phyloP scores from a whole-genome alignment of 2,797 vertebrate genomes.

The Sitta carolinensis region DNA sequence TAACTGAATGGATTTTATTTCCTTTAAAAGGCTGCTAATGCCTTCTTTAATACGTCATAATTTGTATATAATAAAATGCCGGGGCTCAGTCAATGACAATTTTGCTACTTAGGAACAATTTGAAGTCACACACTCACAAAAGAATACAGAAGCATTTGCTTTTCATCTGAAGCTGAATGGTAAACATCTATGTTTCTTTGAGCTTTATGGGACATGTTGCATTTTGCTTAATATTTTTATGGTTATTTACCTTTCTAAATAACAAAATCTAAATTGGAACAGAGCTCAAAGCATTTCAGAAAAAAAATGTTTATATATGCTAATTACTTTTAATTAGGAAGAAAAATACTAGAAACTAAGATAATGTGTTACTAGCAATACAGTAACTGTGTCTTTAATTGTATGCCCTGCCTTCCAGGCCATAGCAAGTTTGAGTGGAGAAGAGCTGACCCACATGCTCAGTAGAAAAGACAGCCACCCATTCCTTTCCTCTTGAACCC shows the following conservation, averaged over 20 bases:
- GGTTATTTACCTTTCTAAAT: not conserved
- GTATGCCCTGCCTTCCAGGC: not conserved
- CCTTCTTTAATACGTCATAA: constrained; percentile 25
- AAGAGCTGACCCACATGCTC: not conserved
- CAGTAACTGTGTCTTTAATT: not conserved
- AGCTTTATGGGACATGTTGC: not conserved
- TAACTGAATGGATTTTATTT: constrained; percentile 15
- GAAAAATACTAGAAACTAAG: not conserved
- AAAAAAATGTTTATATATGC: not conserved
- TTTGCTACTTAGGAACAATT: not conserved
- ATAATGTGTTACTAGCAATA: not conserved
- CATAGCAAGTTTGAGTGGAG: not conserved
- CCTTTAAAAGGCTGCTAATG: constrained; percentile 17
- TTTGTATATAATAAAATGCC: constrained; percentile 22
- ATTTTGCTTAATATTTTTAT: constrained; percentile 12
- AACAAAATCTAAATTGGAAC: not conserved
- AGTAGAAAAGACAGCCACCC: not conserved
- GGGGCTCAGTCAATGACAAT: not conserved
- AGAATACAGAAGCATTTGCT: not conserved
- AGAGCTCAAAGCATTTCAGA: not conserved
- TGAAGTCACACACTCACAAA: not conserved
- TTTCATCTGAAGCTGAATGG: not conserved
- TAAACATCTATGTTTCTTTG: not conserved
- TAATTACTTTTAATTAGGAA: not conserved
- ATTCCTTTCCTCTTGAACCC: not conserved